These are phyloP conservation scores for Tipula vernalis DNA, from an alignment of 2,888 invertebrate species.

Conservation along the genomic window DNA sequence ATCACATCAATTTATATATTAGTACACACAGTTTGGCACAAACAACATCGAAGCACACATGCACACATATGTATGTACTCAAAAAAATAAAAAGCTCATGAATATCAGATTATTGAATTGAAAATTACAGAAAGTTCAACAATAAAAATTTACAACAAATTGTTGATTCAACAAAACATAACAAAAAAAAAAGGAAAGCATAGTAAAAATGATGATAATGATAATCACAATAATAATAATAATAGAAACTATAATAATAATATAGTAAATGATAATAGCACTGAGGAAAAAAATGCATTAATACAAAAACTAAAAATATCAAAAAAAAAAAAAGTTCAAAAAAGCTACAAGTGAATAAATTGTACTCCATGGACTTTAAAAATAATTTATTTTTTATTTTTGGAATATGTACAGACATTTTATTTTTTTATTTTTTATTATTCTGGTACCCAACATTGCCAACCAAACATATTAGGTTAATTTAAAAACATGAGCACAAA, in stretches of 20 bases:
- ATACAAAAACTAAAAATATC: not conserved
- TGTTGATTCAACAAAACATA: not conserved
- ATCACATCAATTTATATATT: too few relatives aligned
- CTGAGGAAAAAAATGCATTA: not conserved
- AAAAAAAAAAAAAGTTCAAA: not conserved
- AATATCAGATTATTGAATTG: not conserved
- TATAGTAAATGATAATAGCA: too few relatives aligned
- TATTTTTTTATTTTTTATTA: not conserved
- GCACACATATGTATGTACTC: too few relatives aligned
- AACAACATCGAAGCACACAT: not conserved
- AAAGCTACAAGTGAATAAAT: slow-evolving; percentile 4
- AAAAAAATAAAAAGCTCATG: not conserved
- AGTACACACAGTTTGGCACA: not conserved
- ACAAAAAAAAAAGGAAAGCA: too few relatives aligned
- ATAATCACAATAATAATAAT: not conserved
- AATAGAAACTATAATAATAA: not conserved
- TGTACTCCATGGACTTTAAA: not conserved
- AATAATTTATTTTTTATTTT: not conserved
- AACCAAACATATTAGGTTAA: not conserved
- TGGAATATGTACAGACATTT: not conserved
- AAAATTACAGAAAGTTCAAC: not conserved
- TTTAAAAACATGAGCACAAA: not conserved
- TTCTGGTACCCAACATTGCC: not conserved
- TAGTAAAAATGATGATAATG: not conserved
- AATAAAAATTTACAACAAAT: not conserved